Evolutionary conservation across 2,113 vertebrate species (phyloP).

Genomic region (Carettochelys insculpta): DNA sequence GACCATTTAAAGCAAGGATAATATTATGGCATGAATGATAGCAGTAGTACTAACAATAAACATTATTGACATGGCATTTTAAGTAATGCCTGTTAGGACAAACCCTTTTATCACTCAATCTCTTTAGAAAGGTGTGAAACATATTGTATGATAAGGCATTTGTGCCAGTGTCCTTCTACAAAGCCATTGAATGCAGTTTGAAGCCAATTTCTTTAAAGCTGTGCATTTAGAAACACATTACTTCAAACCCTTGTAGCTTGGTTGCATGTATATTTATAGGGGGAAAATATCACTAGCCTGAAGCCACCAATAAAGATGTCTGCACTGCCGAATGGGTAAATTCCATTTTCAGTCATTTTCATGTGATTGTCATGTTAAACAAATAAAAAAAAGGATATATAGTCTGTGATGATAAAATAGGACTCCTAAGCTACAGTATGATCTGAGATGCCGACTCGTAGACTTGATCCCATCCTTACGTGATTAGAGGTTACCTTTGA

Average conservation of each 20-base stretch:
- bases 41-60: constrained; percentile 37
- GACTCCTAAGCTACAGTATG: neutral
- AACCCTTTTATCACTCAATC: constrained; percentile 17
- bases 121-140: constrained; percentile 24
- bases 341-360: neutral
- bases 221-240: constrained; percentile 24
- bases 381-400: constrained; percentile 3
- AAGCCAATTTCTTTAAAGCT: constrained; percentile 52
- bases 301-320: constrained; percentile 40
- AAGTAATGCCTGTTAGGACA: constrained; percentile 19
- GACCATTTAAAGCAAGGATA: constrained; percentile 13
- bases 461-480: neutral
- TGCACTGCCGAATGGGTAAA: constrained; percentile 29
- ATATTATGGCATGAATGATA: constrained; percentile 34
- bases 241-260: constrained; percentile 24
- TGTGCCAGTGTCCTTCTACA: constrained; percentile 13
- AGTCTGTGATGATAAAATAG: neutral
- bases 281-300: constrained; percentile 54
- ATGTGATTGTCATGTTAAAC: neutral
- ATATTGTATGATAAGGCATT: constrained; percentile 24
- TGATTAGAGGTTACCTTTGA: rapidly evolving
- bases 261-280: constrained; percentile 50
- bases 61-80: constrained; percentile 33
- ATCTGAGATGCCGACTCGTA: neutral
- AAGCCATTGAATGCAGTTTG: constrained; percentile 19